Evolutionary conservation across 1,140 invertebrate species (phyloP), one percentile per base, ranked within the genome.

Genomic region (Neuroterus valhalla): DNA sequence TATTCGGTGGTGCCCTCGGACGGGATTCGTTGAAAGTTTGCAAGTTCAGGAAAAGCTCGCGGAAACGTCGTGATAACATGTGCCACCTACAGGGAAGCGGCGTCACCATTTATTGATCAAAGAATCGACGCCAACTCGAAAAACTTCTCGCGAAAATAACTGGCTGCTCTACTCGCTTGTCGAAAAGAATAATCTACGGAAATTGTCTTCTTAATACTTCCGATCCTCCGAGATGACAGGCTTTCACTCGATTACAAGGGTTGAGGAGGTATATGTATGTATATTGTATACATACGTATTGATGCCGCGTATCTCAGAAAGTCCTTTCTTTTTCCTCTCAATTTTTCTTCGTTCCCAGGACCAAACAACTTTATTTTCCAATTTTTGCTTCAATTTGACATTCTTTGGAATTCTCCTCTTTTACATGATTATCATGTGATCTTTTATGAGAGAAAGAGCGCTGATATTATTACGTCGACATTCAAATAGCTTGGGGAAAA

Each of bases 51-150:
- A 67, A 77, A 74, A 78, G 71, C 66, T 78, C 62, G 66, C 26
- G 72, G 73, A 71, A 76, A 44, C 68, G 43, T 70, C 42, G 70
- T 69, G 72, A 74, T 73, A 81, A 79, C 71, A 80, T 69, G 71
- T 84, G 87, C 87, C 87, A 88, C 82, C 88, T 88, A 62, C 31
- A 62, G 84, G 82, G 76, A 70, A 82, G 71, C 62, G 68, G 46
- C 48, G 14, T 42, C 3, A 14, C 48, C 69, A 68, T 62, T 82
- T 86, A 89, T 88, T 89, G 88, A 88, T 87, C 86, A 83, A 79
- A 82, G 82, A 84, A 87, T 82, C 79, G 84, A 86, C 86, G 87
- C 84, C 84, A 84, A 84, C 72, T 81, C 68, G 70, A 82, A 82
- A 77, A 78, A 82, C 62, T 70, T 31, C 67, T 68, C 71, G 43